These are phyloP conservation scores for Drosophila simulans DNA, from an alignment of 1,140 invertebrate species.

Conservation along the genomic window DNA sequence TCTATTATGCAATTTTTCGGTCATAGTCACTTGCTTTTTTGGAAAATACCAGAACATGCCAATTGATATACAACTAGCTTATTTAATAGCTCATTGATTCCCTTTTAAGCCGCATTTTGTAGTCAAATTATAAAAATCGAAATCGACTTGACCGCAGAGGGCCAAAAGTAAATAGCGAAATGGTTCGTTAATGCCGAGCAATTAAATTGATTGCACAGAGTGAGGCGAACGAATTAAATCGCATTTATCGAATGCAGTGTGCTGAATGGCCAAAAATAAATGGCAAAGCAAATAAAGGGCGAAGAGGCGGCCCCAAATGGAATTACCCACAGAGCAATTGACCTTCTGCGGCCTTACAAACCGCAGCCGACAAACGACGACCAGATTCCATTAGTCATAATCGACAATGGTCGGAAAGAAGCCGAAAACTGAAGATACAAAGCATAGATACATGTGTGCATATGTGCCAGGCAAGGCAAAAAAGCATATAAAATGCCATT, in stretches of 20 bases:
- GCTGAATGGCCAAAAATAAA: constrained; percentile 61
- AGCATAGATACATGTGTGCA: constrained; percentile 17
- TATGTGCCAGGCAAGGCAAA: constrained; percentile 28
- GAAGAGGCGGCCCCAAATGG: constrained; percentile 49
- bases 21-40: constrained; percentile 9
- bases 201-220: constrained; percentile 67
- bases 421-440: constrained; percentile 41
- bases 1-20: neutral
- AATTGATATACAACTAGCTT: too few relatives aligned
- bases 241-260: constrained; percentile 44
- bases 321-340: constrained; percentile 78
- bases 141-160: constrained; percentile 45
- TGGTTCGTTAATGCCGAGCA: constrained; percentile 71
- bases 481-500: constrained; percentile 58
- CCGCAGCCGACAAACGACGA: constrained; percentile 42
- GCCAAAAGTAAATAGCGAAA: constrained; percentile 64
- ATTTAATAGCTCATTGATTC: neutral
- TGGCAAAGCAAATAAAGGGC: constrained; percentile 47
- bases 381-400: constrained; percentile 73
- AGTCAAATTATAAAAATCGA: neutral
- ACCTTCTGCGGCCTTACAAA: constrained; percentile 72
- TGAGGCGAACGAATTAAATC: constrained; percentile 42
- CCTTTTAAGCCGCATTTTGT: neutral
- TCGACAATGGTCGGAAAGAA: constrained; percentile 70
- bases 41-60: too few relatives aligned